phyloP scores from a whole-genome alignment of 30 jellyfish, hydroid and myxozoan genomes.

The Clytia hemisphaerica region DNA sequence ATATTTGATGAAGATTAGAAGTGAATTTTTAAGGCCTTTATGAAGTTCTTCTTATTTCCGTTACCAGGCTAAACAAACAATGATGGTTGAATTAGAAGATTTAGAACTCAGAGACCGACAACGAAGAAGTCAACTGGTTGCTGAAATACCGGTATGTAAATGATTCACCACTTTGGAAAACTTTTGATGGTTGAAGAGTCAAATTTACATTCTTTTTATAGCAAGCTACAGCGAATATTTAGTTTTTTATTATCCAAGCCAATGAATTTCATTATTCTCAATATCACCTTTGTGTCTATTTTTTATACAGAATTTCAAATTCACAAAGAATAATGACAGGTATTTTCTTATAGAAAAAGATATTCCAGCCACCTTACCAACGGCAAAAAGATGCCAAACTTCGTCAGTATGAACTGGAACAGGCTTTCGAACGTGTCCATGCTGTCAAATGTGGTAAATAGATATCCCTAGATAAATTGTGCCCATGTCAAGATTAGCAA shows the following conservation, averaged over 20 bases:
- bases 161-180: background rate
- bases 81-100: conserved; percentile 53
- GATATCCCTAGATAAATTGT: too few species aligned
- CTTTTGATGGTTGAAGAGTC: background rate
- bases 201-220: background rate
- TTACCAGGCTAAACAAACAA: too few species aligned
- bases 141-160: conserved; percentile 58
- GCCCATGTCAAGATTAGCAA: too few species aligned
- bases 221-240: background rate
- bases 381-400: conserved; percentile 62
- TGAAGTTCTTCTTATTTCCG: too few species aligned
- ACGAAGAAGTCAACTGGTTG: conserved; percentile 49
- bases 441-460: conserved; percentile 41
- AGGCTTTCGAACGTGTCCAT: conserved; percentile 67
- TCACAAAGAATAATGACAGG: background rate
- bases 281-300: background rate
- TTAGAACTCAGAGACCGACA: conserved; percentile 67
- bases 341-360: conserved; percentile 43
- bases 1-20: too few species aligned
- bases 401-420: conserved; percentile 60
- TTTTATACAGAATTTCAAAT: background rate
- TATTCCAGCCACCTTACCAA: conserved; percentile 78
- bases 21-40: too few species aligned
- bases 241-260: background rate
- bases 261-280: background rate